Percentiles rank a stretch among this genome's conserved stretches.
Conservation (phyloP, 30 jellyfish, hydroid and myxozoan species). For the Aurelia coerulea region DNA sequence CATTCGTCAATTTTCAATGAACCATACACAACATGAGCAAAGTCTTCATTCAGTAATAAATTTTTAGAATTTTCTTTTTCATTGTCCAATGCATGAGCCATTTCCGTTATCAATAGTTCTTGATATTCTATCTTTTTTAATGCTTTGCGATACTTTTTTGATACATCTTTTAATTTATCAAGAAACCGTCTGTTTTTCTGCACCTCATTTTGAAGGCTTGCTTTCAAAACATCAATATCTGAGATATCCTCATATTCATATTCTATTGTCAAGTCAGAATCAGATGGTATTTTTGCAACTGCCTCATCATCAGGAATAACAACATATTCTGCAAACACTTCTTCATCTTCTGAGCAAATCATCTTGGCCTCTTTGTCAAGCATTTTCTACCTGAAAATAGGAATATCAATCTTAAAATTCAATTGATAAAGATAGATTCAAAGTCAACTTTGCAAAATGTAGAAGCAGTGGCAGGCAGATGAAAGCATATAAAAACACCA, state of each 20-base stretch:
- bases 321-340: slow-evolving; percentile 42
- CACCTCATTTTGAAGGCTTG: slow-evolving; percentile 63
- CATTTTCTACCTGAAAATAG: background rate
- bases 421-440: too few species aligned
- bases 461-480: background rate
- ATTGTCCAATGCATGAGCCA: slow-evolving; percentile 43
- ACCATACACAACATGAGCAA: slow-evolving; percentile 63
- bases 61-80: slow-evolving; percentile 62
- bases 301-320: slow-evolving; percentile 63
- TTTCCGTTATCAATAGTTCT: slow-evolving; percentile 53
- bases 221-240: slow-evolving; percentile 51
- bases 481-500: too few species aligned
- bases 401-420: background rate
- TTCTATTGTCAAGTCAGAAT: slow-evolving; percentile 2
- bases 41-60: slow-evolving; percentile 53
- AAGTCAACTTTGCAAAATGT: background rate
- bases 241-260: slow-evolving; percentile 37
- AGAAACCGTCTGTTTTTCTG: slow-evolving; percentile 55
- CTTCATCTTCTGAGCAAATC: slow-evolving; percentile 9
- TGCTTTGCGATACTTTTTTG: slow-evolving; percentile 65
- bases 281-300: background rate
- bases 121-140: slow-evolving; percentile 68
- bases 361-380: background rate
- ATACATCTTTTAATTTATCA: slow-evolving; percentile 56
- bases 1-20: slow-evolving; percentile 71